phyloP scores from a whole-genome alignment of 2,888 invertebrate genomes.

The Cinara cedri region DNA sequence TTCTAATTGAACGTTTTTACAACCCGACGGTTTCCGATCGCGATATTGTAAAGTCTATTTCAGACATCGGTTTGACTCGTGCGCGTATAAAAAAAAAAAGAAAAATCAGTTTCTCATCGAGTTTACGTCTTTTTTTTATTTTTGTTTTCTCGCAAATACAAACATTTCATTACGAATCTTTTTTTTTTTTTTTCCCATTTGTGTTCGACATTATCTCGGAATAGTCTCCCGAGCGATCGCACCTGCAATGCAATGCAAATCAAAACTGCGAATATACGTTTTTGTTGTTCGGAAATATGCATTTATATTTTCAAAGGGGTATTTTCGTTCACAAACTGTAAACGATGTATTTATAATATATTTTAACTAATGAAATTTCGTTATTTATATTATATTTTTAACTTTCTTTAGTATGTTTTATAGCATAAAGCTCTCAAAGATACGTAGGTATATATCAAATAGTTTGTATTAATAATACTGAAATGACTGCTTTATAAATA shows the following conservation, averaged over 20 bases:
- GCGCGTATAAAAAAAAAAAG: background rate
- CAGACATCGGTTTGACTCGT: background rate
- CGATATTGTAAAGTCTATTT: background rate
- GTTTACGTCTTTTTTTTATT: background rate
- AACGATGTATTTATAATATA: background rate
- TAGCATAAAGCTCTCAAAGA: background rate
- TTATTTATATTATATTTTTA: background rate
- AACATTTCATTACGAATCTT: background rate
- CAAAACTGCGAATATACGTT: too few relatives aligned
- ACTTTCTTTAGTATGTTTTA: background rate
- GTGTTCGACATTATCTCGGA: too few relatives aligned
- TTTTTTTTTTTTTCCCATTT: too few relatives aligned
- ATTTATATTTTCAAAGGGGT: background rate
- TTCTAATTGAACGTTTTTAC: slow-evolving; percentile 10
- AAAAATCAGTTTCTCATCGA: background rate
- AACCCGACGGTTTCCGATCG: too few relatives aligned
- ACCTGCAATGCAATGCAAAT: too few relatives aligned
- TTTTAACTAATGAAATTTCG: background rate
- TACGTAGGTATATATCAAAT: background rate
- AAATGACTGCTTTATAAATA: background rate
- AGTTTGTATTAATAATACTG: background rate
- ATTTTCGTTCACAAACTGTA: background rate
- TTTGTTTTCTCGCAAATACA: background rate
- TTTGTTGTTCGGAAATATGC: background rate
- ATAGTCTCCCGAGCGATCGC: too few relatives aligned